Conservation (phyloP, 2,113 vertebrate species). For the Macaca mulatta region DNA sequence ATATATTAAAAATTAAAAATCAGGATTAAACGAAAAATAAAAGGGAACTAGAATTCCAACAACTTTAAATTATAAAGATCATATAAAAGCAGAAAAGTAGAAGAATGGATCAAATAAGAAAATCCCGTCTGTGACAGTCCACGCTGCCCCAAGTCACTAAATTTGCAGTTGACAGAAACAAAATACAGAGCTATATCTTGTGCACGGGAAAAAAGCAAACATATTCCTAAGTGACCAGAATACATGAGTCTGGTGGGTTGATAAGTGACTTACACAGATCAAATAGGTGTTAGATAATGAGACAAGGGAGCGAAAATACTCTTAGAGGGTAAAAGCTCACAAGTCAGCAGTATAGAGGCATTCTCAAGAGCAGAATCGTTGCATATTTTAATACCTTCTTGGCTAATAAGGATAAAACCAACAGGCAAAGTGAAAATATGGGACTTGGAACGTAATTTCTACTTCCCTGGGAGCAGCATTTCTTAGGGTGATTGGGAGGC, state of each 20-base stretch:
- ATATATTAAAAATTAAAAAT: constrained; percentile 42
- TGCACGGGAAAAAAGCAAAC: constrained; percentile 58
- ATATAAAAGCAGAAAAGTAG: neutral
- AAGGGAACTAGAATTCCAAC: neutral
- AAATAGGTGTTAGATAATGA: constrained; percentile 62
- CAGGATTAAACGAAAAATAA: neutral
- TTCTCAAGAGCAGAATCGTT: neutral
- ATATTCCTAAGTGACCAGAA: constrained; percentile 47
- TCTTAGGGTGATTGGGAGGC: neutral
- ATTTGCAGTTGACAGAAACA: neutral
- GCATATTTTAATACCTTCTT: neutral
- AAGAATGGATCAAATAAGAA: neutral
- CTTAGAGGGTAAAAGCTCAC: constrained; percentile 33
- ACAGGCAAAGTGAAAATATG: neutral
- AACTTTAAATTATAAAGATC: constrained; percentile 34
- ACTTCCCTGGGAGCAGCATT: constrained; percentile 29
- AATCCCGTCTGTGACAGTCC: neutral
- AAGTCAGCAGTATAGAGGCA: constrained; percentile 48
- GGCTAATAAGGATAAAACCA: constrained; percentile 28
- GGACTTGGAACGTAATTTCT: neutral
- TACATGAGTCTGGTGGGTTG: constrained; percentile 47
- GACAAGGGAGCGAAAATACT: constrained; percentile 61
- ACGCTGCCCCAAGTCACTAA: neutral
- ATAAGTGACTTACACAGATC: constrained; percentile 62
- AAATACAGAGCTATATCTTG: constrained; percentile 31